These are phyloP conservation scores for Gopherus evgoodei DNA, from an alignment of 2,113 vertebrate genomes.

Conservation along the genomic window DNA sequence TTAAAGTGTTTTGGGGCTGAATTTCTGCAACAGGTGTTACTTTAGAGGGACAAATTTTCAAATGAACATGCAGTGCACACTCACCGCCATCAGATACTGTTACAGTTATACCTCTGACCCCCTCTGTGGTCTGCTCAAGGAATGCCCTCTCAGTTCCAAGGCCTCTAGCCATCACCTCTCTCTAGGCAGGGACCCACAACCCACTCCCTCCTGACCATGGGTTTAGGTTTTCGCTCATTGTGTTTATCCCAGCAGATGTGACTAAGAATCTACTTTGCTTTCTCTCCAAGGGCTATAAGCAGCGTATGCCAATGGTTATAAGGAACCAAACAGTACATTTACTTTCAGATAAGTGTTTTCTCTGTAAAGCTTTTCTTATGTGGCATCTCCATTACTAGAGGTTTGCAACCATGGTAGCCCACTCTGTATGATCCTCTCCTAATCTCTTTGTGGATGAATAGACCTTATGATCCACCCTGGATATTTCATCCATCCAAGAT, in stretches of 20 bases:
- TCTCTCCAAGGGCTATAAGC: background rate
- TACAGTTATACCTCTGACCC: background rate
- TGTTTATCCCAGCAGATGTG: background rate
- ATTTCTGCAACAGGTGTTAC: background rate
- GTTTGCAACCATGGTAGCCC: background rate
- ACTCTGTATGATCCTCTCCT: background rate
- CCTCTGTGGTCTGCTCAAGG: background rate
- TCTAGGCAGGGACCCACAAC: background rate
- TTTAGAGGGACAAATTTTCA: background rate
- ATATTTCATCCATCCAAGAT: background rate
- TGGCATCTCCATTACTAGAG: background rate
- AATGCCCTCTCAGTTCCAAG: background rate
- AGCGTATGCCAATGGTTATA: background rate
- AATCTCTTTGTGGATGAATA: background rate
- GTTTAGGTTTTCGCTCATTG: background rate
- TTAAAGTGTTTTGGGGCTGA: background rate
- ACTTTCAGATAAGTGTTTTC: background rate
- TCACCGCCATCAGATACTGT: fast-evolving
- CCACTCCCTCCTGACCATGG: background rate
- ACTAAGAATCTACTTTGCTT: background rate
- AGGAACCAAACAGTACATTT: background rate
- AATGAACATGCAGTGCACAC: background rate
- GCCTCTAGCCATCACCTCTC: background rate
- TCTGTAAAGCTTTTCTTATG: no score
- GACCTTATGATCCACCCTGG: background rate